Evolutionary conservation across 1,140 invertebrate genomes (phyloP), one percentile per base, ranked within the genome.

Genomic region (Dendroctonus ponderosae): DNA sequence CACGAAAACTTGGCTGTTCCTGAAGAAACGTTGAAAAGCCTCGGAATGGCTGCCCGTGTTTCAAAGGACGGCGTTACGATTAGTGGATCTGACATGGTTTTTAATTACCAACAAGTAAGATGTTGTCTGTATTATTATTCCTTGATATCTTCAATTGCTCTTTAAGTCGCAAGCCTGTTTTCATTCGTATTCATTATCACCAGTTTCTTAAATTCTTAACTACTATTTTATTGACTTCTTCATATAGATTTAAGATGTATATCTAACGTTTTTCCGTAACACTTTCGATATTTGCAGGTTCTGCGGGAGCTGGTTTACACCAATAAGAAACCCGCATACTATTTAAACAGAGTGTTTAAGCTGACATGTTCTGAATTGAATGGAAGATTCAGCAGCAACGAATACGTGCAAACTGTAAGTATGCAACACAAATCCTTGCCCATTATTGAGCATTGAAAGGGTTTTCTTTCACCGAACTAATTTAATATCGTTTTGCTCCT

Each of bases 331-430:
- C 93, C 94, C 6, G 93, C 94, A 5, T 95, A 95, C 78, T 96
- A 96, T 78, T 82, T 98, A 46, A 96, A 96, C 80, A 86, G 93
- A 66, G 93, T 94, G 0, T 97, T 98, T 81, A 95, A 96, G 76
- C 81, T 98, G 4, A 90, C 91, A 41, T 98, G 96, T 79, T 94
- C 93, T 6, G 93, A 97, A 79, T 83, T 97, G 49, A 96, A 92
- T 81, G 93, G 92, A 0, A 84, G 94, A 14, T 97, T 96, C 80
- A 90, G 91, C 58, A 96, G 92, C 79, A 96, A 97, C 80, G 93
- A 97, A 82, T 96, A 96, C 78, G 89, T 94, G 39, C 90, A 96
- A 79, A 94, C 92, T 67, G 90, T 95, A 75, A 65, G 26, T 14
- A 7, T 37, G 5, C 8, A 26, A 5, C 15, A 52, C n/a, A 40